phyloP scores from a whole-genome alignment of 2,888 invertebrate genomes.

The Atrina japonica region DNA sequence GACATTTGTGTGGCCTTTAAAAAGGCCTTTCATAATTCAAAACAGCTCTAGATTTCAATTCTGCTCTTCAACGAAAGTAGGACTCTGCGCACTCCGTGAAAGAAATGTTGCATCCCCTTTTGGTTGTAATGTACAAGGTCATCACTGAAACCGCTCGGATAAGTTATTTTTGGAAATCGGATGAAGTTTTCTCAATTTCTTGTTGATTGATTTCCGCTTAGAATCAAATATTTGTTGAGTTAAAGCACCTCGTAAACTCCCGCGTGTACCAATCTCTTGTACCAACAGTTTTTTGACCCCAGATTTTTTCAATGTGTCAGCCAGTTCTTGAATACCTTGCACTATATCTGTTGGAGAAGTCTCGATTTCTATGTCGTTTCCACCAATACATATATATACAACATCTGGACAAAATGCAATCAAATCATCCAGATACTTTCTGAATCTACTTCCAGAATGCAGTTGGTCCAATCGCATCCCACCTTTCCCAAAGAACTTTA shows the following conservation, averaged over 20 bases:
- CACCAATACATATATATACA: slow-evolving; percentile 1
- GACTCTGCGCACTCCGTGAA: too few species aligned
- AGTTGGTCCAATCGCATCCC: slow-evolving; percentile 8
- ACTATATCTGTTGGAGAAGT: background rate
- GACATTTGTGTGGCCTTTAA: too few species aligned
- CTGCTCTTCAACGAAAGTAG: too few species aligned
- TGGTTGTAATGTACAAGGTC: slow-evolving; percentile 1
- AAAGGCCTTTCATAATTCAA: too few species aligned
- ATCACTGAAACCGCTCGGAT: background rate
- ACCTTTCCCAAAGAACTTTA: background rate
- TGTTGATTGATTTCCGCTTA: slow-evolving; percentile 7
- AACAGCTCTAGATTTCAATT: too few species aligned
- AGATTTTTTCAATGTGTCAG: background rate
- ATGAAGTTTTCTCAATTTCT: background rate
- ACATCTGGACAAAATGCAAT: slow-evolving; percentile 2
- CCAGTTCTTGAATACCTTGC: background rate
- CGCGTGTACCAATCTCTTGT: background rate
- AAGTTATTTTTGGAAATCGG: slow-evolving; percentile 2
- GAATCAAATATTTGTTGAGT: background rate
- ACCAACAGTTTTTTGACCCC: slow-evolving; percentile 1
- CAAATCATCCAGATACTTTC: background rate
- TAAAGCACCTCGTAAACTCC: background rate
- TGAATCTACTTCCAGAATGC: background rate
- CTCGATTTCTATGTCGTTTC: background rate
- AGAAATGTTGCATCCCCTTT: too few species aligned